These are phyloP conservation scores for Aspidoscelis tigris DNA, from an alignment of 2,113 vertebrate genomes.

Conservation along the genomic window DNA sequence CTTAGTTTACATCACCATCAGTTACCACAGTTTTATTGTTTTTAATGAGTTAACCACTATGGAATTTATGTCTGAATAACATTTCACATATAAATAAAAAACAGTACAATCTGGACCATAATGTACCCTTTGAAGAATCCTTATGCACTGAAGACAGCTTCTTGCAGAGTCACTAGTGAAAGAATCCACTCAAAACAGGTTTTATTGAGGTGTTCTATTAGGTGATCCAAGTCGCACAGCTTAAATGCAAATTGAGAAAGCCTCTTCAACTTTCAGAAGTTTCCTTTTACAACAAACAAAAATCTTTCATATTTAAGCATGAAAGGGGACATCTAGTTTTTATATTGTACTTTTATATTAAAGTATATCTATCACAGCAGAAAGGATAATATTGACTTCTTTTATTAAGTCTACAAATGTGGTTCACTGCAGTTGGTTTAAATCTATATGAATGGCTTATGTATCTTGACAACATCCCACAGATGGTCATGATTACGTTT, in stretches of 20 bases:
- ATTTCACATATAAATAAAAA: not conserved
- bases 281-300: conserved; percentile 46
- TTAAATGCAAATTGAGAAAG: not conserved
- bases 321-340: conserved; percentile 39
- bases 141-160: not conserved
- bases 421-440: conserved; percentile 78
- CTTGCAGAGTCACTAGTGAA: not conserved
- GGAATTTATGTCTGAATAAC: not conserved
- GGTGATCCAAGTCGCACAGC: not conserved
- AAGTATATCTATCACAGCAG: conserved; percentile 73
- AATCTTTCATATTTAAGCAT: conserved; percentile 38
- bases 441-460: conserved; percentile 72
- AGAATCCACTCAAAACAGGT: not conserved
- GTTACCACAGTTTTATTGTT: not conserved
- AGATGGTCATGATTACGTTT: conserved; percentile 83
- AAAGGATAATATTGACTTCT: conserved; percentile 76
- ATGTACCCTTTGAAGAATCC: not conserved
- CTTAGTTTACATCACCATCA: not conserved
- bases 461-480: conserved; percentile 73
- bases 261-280: conserved; percentile 13
- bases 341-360: conserved; percentile 70
- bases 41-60: not conserved
- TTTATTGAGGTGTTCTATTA: not conserved
- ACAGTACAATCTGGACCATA: not conserved
- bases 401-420: conserved; percentile 85